phyloP scores from a whole-genome alignment of 2,797 vertebrate species.

The Hipposideros larvatus region DNA sequence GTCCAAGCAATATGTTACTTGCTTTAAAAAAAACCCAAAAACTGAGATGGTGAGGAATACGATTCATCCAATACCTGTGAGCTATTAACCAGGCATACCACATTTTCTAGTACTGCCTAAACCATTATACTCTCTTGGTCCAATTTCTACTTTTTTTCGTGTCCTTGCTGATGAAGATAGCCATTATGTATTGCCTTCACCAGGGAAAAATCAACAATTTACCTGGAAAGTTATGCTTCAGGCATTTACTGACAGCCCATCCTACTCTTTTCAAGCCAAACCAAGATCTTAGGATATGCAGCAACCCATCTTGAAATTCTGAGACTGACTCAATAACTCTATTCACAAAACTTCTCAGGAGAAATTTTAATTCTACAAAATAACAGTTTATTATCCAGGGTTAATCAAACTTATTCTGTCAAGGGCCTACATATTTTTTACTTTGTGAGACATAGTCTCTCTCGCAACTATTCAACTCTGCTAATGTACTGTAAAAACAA shows the following conservation, averaged over 20 bases:
- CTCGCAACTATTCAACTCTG: background rate
- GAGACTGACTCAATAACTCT: background rate
- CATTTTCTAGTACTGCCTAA: background rate
- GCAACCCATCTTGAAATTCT: background rate
- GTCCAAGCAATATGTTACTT: background rate
- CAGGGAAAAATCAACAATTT: background rate
- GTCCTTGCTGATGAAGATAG: background rate
- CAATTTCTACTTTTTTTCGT: background rate
- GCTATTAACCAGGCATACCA: background rate
- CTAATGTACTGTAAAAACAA: background rate
- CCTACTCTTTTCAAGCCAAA: conserved; percentile 1
- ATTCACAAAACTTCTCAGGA: background rate
- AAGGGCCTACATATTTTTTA: background rate
- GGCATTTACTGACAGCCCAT: background rate
- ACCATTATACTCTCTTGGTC: background rate
- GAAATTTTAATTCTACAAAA: background rate
- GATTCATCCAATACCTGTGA: background rate
- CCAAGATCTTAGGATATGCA: background rate
- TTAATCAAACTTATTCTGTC: background rate
- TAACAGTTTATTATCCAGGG: background rate
- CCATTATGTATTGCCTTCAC: background rate
- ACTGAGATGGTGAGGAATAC: background rate
- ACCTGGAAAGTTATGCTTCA: background rate
- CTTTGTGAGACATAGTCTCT: background rate
- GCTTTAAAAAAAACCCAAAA: background rate